Base-by-base conservation (phyloP, 2,797 vertebrate species). In the Mormyrus proboscirostris region DNA sequence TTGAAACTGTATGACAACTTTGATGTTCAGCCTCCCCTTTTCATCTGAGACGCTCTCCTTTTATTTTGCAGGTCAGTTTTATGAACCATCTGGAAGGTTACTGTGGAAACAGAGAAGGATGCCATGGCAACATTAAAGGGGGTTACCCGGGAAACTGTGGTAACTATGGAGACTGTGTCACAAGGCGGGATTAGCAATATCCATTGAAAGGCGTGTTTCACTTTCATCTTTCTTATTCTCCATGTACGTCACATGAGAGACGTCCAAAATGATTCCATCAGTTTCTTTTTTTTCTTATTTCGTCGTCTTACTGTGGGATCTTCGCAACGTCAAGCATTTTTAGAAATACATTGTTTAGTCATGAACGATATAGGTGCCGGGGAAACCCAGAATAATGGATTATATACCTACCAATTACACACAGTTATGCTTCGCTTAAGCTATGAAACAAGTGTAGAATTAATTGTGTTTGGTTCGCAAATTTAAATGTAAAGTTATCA, bases 101-200 rank as follows among this genome's bases (percentile, higher is more conserved):
- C 94, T 96, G 94, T 91, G 91, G 95, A 96, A 96, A 96, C 92
- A 89, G 93, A 92, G 89, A 94, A 93, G 94, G 95, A 96, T 96
- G 94, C 96, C 96, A 97, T 97, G 96, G 97, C 95, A 97, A 97
- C 97, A 95, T 96, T 95, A 90, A 92, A 93, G 95, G 96, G 97
- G 96, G 98, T 98, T 98, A 97, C 98, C 97, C 96, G 94, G 98
- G 98, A 98, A 98, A 99, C 97, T 94, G 90, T 93, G 93, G 97
- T 99, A 91, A 91, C 95, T 96, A 98, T 98, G 96, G 98, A 95
- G 97, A 99, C 98, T 97, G 96, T 96, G 97, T 98, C 97, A 94
- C 96, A 93, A 92, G 95, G 96, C 93, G 90, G 93, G 96, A 95
- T 97, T 94, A 94, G 94, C 93, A 94, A 96, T 95, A 96, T 96